Evolutionary conservation across 2,888 invertebrate species (phyloP), one percentile per base, ranked within the genome.

Genomic region (Clusia tigrina): DNA sequence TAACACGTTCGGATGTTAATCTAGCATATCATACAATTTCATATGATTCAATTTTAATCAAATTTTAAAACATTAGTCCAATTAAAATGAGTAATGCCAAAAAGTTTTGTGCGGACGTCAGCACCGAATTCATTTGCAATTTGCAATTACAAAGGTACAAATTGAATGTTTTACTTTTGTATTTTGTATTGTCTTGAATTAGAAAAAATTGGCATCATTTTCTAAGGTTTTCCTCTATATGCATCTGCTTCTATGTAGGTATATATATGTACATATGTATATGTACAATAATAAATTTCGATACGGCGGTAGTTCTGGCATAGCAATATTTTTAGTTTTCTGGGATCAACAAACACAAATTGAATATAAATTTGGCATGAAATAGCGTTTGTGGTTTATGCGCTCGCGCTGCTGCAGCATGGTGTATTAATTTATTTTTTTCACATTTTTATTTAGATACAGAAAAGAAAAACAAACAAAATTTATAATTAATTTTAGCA

Each of bases 331-430:
- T 73, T 69, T 70, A 70, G 69, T 67, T 68, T 60, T 60, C 73
- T 73, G 71, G 71, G 71, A 72, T 74, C 73, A 73, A 66, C 73
- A 71, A 72, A 69, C 73, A 72, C 74, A 78, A 76, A 78, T 78
- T 74, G 76, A 74, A 78, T 77, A 75, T 75, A 81, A 81, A 81
- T 81, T 79, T 81, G 77, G 76, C 81, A 81, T 81, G 81, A 81
- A 81, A 81, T 81, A 76, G 76, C 74, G 73, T 74, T 71, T 78
- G 71, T 74, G 72, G 69, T 74, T 66, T 74, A 70, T 63, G 69
- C 68, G 51, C 55, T 65, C 58, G 56, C 58, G 54, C 26, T 62
- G 55, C 60, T 38, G 9, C 37, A 63, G 51, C 53, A 25, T 42
- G 55, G 18, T 23, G 10, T 55, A 15, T 37, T 38, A 55, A 17